These are phyloP conservation scores for Agrochola circellaris DNA, from an alignment of 2,888 invertebrate genomes.

Conservation along the genomic window DNA sequence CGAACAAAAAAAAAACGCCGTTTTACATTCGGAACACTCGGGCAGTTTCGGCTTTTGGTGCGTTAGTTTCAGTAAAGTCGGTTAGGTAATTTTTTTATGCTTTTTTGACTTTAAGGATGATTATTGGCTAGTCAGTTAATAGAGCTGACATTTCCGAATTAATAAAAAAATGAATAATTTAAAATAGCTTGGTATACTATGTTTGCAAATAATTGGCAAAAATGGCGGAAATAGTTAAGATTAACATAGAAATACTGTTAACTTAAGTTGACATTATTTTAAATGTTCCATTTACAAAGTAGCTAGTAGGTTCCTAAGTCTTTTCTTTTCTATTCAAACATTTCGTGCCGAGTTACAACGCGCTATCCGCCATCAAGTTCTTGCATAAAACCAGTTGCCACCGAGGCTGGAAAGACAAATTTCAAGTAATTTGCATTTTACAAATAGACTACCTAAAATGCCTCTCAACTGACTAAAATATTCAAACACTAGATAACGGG, in stretches of 20 bases:
- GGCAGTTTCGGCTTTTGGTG: slow-evolving; percentile 30
- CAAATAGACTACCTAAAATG: slow-evolving; percentile 44
- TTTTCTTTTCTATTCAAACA: slow-evolving; percentile 9
- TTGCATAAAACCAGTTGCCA: slow-evolving; percentile 22
- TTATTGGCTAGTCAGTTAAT: not conserved
- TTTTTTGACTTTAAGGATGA: not conserved
- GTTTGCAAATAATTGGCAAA: not conserved
- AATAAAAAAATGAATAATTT: not conserved
- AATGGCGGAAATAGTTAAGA: too few relatives aligned
- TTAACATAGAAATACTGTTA: not conserved
- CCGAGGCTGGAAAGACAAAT: slow-evolving; percentile 42
- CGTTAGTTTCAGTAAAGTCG: slow-evolving; percentile 25
- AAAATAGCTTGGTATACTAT: too few relatives aligned
- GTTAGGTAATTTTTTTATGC: not conserved
- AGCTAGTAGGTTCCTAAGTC: not conserved
- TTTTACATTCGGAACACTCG: slow-evolving; percentile 22
- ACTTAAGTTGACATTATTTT: not conserved
- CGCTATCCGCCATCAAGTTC: slow-evolving; percentile 27
- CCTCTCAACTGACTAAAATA: slow-evolving; percentile 52
- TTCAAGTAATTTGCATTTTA: slow-evolving; percentile 54
- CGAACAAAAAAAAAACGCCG: slow-evolving; percentile 40
- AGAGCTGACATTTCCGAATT: not conserved
- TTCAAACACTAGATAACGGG: slow-evolving; percentile 45
- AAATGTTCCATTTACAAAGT: not conserved
- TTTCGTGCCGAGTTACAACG: not conserved